phyloP scores from a whole-genome alignment of 2,888 invertebrate species.

The Listrodromus nycthemerus region DNA sequence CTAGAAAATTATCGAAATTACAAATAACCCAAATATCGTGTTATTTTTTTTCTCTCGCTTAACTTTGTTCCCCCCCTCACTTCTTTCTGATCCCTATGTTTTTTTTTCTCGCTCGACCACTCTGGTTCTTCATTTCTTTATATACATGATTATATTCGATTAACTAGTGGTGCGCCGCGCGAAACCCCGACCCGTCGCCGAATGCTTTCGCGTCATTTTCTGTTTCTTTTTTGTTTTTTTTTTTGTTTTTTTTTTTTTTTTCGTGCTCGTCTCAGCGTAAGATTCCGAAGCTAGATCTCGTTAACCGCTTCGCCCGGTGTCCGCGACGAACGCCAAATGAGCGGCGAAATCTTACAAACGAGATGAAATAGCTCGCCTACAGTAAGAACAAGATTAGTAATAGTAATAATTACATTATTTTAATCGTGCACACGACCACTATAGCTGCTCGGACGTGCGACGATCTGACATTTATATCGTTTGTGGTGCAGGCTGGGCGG shows the following conservation, averaged over 20 bases:
- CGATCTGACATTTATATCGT: constrained; percentile 64
- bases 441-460: constrained; percentile 67
- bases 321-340: constrained; percentile 18
- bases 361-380: constrained; percentile 61
- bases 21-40: constrained; percentile 26
- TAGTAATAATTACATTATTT: constrained; percentile 65
- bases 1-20: constrained; percentile 59
- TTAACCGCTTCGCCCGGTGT: neutral
- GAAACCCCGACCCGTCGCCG: constrained; percentile 57
- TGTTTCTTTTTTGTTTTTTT: constrained; percentile 1
- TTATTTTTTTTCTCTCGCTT: neutral
- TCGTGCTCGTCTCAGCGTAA: constrained; percentile 57
- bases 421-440: constrained; percentile 64
- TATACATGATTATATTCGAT: constrained; percentile 65
- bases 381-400: constrained; percentile 62
- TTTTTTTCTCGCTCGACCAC: constrained; percentile 35
- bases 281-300: constrained; percentile 18
- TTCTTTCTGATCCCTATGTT: constrained; percentile 33
- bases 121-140: constrained; percentile 42
- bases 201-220: constrained; percentile 48
- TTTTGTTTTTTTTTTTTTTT: constrained; percentile 47
- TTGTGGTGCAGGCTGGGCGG: constrained; percentile 55
- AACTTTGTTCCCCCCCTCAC: constrained; percentile 50
- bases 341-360: constrained; percentile 51
- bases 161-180: constrained; percentile 62